Evolutionary conservation across 2,113 vertebrate genomes (phyloP), one percentile per base, ranked within the genome.

Genomic region (Lonchura striata): DNA sequence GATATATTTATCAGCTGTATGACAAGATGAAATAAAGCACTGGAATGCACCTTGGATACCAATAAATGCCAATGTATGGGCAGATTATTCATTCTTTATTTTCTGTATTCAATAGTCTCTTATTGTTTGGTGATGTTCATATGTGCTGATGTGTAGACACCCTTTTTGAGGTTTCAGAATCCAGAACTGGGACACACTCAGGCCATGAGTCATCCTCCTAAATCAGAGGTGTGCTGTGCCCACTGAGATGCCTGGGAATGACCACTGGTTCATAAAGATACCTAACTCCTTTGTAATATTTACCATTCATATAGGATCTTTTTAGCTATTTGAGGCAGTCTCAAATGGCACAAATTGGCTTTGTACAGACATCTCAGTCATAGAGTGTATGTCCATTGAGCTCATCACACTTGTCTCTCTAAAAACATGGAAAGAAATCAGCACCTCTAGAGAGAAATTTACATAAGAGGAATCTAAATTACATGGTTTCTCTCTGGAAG

Each of bases 401-500:
- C 11, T 68, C 0, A 0, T 33, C 27, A 31, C 17, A 37, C 4
- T 27, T 27, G 9, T 31, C 17, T 66, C 44, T 86, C 37, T 59
- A 35, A 77, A 76, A 59, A 27, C 6, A 6, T 12, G 14, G 33
- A 59, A 59, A 44, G 21, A 57, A 52, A 50, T 31, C 37, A 52
- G 27, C 21, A 44, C 18, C 7, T 37, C 37, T 33, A 22, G 37
- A 31, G 17, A 68, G 7, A 3, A 68, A 44, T 68, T 68, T 44
- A 31, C 27, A 18, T 17, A 44, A 42, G 20, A 65, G 16, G 7
- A 59, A 52, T 44, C 17, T 44, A 52, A 59, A 52, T 59, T 5
- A 27, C 14, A 22, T 1, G 0, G 4, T 52, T 75, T 52, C 11
- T 15, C 17, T 52, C 27, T 37, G 14, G 9, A 59, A 68, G 21